phyloP scores from a whole-genome alignment of 2,113 vertebrate species.

The Melanostigma gelatinosum region DNA sequence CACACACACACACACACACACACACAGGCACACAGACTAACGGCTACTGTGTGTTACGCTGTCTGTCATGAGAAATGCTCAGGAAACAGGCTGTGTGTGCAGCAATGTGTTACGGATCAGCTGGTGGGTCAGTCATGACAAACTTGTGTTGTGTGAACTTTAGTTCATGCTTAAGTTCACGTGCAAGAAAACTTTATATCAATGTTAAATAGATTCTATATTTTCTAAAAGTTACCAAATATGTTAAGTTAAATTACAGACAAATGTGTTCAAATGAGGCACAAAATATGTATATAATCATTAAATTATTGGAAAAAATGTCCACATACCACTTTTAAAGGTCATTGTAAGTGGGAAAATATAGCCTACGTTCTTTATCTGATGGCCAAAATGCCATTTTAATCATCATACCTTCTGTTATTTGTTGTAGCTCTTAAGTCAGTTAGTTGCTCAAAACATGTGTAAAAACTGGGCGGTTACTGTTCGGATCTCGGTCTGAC shows the following conservation, averaged over 20 bases:
- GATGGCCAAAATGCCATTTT: background rate
- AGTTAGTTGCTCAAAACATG: background rate
- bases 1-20: constrained; percentile 61
- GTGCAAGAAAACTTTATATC: background rate
- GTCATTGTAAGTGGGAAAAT: background rate
- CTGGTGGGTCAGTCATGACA: background rate
- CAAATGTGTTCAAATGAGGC: no score
- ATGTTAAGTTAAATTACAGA: no score
- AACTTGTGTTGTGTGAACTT: background rate
- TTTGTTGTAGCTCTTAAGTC: background rate
- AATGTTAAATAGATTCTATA: background rate
- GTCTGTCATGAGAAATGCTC: constrained; percentile 62
- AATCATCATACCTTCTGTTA: background rate
- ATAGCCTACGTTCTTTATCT: no score
- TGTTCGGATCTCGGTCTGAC: no score
- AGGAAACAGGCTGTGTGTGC: constrained; percentile 1
- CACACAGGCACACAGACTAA: constrained; percentile 52
- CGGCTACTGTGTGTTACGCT: constrained; percentile 73
- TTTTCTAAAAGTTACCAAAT: background rate
- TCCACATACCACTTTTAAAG: background rate
- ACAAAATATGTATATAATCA: background rate
- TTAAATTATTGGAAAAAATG: background rate
- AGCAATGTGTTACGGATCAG: constrained; percentile 1
- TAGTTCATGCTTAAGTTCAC: background rate
- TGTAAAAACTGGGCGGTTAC: background rate